Evolutionary conservation across 2,113 vertebrate genomes (phyloP).

Genomic region (Laticauda colubrina): DNA sequence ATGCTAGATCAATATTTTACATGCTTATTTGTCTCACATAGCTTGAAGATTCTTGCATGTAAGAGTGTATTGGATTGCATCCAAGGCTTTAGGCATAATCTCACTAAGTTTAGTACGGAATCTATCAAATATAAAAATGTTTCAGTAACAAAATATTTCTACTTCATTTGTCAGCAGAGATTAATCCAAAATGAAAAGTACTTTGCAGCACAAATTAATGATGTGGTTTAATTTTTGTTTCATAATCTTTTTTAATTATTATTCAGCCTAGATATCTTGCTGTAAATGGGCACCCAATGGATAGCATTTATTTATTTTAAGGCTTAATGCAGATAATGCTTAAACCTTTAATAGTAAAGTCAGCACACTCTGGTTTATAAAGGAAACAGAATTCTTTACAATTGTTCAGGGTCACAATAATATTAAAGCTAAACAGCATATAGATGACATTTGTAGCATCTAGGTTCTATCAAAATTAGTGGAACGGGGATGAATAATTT

Average conservation of each 20-base stretch:
- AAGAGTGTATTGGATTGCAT: not conserved
- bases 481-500: not conserved
- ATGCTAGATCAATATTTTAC: not conserved
- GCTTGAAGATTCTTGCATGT: not conserved
- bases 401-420: constrained; percentile 17
- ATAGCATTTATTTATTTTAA: constrained; percentile 8
- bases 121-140: constrained; percentile 40
- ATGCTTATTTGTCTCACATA: not conserved
- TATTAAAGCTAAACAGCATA: constrained; percentile 19
- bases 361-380: not conserved
- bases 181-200: constrained; percentile 38
- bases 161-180: constrained; percentile 43
- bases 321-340: constrained; percentile 28
- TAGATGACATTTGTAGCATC: not conserved
- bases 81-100: constrained; percentile 40
- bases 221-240: constrained; percentile 38
- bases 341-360: rapidly evolving
- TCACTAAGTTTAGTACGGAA: constrained; percentile 42
- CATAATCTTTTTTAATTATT: constrained; percentile 28
- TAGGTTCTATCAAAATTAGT: not conserved
- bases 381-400: not conserved
- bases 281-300: constrained; percentile 5
- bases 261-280: constrained; percentile 25
- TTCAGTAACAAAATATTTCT: constrained; percentile 38
- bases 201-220: constrained; percentile 38